Conservation (phyloP, 64 coral and sea anemone genomes). For the Cladopsammia gracilis region DNA sequence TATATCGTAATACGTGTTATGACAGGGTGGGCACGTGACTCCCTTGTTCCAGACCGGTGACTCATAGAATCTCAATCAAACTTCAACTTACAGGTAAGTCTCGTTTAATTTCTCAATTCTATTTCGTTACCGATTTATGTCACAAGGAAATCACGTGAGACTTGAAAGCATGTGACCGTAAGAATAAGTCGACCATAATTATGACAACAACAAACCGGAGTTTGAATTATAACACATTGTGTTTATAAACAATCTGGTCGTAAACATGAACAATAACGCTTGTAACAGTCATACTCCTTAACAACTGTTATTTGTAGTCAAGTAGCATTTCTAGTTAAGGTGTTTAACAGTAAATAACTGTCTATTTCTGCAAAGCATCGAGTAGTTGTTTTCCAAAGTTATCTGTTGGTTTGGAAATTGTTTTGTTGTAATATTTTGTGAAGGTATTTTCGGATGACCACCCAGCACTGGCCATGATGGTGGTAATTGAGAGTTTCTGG, state of each 20-base stretch:
- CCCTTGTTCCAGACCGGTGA: too few species aligned
- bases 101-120: too few species aligned
- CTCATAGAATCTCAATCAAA: too few species aligned
- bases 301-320: not conserved
- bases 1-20: too few species aligned
- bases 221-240: not conserved
- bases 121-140: too few species aligned
- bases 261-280: not conserved
- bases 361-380: conserved; percentile 31
- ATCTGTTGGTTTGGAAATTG: conserved; percentile 28
- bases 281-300: not conserved
- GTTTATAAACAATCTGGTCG: not conserved
- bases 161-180: conserved; percentile 41
- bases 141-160: too few species aligned
- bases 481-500: conserved; percentile 37
- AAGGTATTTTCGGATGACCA: conserved; percentile 58
- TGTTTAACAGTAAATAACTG: too few species aligned
- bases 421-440: conserved; percentile 56
- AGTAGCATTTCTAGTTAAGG: not conserved
- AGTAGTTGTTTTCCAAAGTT: conserved; percentile 65
- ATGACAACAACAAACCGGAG: not conserved
- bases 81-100: too few species aligned
- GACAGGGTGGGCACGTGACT: too few species aligned
- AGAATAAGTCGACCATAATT: conserved; percentile 9
- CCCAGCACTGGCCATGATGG: conserved; percentile 49